A percentile compares a stretch with the other conserved stretches of the same genome.
Conservation (phyloP, 2,113 vertebrate genomes). For the Electrona antarctica region DNA sequence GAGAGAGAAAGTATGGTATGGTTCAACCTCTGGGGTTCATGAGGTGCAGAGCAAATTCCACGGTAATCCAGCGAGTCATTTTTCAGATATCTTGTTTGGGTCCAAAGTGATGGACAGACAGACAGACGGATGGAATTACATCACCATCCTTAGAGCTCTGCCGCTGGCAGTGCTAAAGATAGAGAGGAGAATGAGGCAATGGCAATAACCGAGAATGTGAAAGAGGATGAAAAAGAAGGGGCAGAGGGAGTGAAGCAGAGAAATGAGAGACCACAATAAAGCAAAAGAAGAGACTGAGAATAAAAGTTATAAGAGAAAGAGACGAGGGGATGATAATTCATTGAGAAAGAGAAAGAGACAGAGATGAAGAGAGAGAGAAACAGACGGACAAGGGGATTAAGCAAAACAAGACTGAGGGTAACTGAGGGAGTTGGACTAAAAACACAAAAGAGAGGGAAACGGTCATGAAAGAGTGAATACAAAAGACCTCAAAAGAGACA, state of each 20-base stretch:
- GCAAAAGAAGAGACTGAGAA: not conserved
- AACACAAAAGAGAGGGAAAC: not conserved
- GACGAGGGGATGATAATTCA: too few relatives aligned
- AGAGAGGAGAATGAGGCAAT: not conserved
- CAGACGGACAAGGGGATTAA: not conserved
- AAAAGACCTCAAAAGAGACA: slow-evolving; percentile 1
- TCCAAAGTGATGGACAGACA: too few relatives aligned
- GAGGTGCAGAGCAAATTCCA: too few relatives aligned
- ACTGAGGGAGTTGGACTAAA: not conserved
- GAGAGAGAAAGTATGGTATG: not conserved
- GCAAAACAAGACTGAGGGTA: not conserved
- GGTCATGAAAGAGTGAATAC: slow-evolving; percentile 3
- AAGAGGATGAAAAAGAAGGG: not conserved
- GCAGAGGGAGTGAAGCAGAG: not conserved
- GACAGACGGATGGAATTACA: too few relatives aligned
- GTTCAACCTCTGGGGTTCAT: too few relatives aligned
- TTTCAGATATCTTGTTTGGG: too few relatives aligned
- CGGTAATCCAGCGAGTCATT: too few relatives aligned
- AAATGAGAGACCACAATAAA: not conserved
- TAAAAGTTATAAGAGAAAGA: not conserved
- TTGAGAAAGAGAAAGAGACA: not conserved
- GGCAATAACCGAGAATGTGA: not conserved
- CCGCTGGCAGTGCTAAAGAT: too few relatives aligned
- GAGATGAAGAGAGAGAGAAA: not conserved
- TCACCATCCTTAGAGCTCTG: too few relatives aligned